A percentile compares a stretch with the other conserved stretches of the same genome.
Evolutionary conservation across 2,888 invertebrate genomes (phyloP).

Genomic region (Scaptomyza tumidula): DNA sequence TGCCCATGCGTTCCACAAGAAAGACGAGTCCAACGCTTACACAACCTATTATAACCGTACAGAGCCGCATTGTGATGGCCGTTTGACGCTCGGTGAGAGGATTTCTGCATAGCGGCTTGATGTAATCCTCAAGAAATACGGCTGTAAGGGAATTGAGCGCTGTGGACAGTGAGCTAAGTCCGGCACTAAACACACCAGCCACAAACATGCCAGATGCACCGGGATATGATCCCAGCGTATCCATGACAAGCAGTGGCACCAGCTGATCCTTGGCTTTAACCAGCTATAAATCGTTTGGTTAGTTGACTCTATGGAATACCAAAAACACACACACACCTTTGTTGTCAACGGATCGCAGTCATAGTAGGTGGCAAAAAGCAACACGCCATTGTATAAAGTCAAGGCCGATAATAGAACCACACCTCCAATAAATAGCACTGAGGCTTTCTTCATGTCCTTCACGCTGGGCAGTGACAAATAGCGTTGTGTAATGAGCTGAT

Average conservation of each 20-base stretch:
- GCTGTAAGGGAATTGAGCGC: slow-evolving; percentile 92
- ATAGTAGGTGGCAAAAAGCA: slow-evolving; percentile 90
- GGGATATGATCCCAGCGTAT: slow-evolving; percentile 89
- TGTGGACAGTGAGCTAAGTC: slow-evolving; percentile 92
- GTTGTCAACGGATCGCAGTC: slow-evolving; percentile 92
- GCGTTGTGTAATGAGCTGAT: slow-evolving; percentile 94
- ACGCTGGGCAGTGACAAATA: slow-evolving; percentile 90
- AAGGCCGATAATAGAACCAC: slow-evolving; percentile 86
- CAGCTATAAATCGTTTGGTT: slow-evolving; percentile 85
- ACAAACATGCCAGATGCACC: slow-evolving; percentile 95
- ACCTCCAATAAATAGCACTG: slow-evolving; percentile 88
- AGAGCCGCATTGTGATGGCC: slow-evolving; percentile 87
- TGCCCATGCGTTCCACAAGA: slow-evolving; percentile 89
- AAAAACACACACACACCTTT: slow-evolving; percentile 85
- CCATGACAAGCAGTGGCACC: slow-evolving; percentile 93
- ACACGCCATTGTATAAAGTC: slow-evolving; percentile 89
- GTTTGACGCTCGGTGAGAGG: slow-evolving; percentile 86
- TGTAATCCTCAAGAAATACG: slow-evolving; percentile 91
- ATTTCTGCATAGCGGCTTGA: slow-evolving; percentile 88
- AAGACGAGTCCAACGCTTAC: slow-evolving; percentile 88
- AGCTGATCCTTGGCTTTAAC: slow-evolving; percentile 92
- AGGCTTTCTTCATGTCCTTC: slow-evolving; percentile 88
- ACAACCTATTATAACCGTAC: slow-evolving; percentile 88
- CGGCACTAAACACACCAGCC: slow-evolving; percentile 95
- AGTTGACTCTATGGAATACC: too few species aligned